Base-by-base conservation (phyloP, 2,113 vertebrate species). In the Pedetes capensis region DNA sequence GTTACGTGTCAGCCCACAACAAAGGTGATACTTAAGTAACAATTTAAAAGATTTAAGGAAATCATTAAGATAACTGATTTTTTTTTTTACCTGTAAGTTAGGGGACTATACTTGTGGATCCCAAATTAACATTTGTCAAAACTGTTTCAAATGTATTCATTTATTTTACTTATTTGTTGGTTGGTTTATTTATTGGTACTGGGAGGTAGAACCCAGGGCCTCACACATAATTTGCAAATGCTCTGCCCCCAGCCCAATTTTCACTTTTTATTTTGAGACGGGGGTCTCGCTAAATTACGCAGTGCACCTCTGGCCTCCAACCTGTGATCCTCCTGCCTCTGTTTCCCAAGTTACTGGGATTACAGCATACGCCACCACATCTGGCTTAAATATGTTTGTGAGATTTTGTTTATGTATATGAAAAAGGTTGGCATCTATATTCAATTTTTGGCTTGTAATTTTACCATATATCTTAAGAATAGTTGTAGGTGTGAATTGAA, bases 401-500 rank as follows among this genome's bases (percentile, higher is more conserved):
- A 72, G 27, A 71, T 59, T 76, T 85, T 1, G 23, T 1, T 37
- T 55, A 8, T 17, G 2, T 80, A 25, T 72, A 10, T 20, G 49
- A 20, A 82, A 23, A 71, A 8, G 53, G 5, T 39, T 81, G 66
- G 34, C 13, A 18, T 79, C 3, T 55, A 3, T 49, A 39, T 37
- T 66, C 20, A 44, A 2, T 29, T 51, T 93, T 86, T 29, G n/a
- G 23, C 27, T 84, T 89, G 14, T 71, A 75, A 44, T 76, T 92
- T 68, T 47, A 89, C 39, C 27, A 87, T 47, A 85, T 75, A 51
- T 34, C 34, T 76, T 68, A 49, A 59, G 51, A 66, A 51, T 79
- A 75, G 66, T 81, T 94, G 90, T 66, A 69, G 39, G 39, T 93
- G 94, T 87, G 64, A 49, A 37, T 32, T 81, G 69, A 89, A 92